phyloP scores from a whole-genome alignment of 1,140 invertebrate species.

The Adelges cooleyi region DNA sequence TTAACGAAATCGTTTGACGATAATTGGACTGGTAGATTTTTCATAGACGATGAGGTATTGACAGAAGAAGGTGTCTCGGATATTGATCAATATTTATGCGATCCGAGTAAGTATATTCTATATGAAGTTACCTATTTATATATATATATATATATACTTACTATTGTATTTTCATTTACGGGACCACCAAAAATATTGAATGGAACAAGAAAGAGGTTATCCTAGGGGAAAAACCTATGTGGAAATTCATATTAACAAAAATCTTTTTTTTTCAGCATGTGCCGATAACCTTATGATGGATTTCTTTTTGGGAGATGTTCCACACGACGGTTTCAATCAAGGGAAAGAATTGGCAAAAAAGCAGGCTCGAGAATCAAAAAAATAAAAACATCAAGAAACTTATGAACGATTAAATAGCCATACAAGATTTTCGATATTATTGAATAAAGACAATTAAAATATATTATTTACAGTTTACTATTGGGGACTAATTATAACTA shows the following conservation, averaged over 20 bases:
- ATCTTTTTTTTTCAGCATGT: neutral
- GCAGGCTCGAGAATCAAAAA: neutral
- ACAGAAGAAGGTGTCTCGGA: slow-evolving; percentile 67
- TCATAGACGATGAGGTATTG: slow-evolving; percentile 86
- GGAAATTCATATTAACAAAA: too few relatives aligned
- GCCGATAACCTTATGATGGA: neutral
- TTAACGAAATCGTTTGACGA: slow-evolving; percentile 63
- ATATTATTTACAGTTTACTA: too few relatives aligned
- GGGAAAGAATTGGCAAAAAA: neutral
- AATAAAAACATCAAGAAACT: neutral
- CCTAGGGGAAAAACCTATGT: too few relatives aligned
- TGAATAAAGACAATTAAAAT: too few relatives aligned
- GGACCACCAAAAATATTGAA: too few relatives aligned
- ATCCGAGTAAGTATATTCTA: slow-evolving; percentile 64
- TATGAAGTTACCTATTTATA: slow-evolving; percentile 27
- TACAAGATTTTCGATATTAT: too few relatives aligned
- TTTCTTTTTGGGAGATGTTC: slow-evolving; percentile 4
- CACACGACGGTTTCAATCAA: neutral
- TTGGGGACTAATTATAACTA: too few relatives aligned
- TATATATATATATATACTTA: too few relatives aligned
- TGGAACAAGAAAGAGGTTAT: too few relatives aligned
- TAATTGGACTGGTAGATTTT: slow-evolving; percentile 74
- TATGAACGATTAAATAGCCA: too few relatives aligned
- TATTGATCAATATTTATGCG: slow-evolving; percentile 73
- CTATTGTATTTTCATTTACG: too few relatives aligned